Conservation (phyloP, 2,797 vertebrate genomes). For the Pempheris klunzingeri region DNA sequence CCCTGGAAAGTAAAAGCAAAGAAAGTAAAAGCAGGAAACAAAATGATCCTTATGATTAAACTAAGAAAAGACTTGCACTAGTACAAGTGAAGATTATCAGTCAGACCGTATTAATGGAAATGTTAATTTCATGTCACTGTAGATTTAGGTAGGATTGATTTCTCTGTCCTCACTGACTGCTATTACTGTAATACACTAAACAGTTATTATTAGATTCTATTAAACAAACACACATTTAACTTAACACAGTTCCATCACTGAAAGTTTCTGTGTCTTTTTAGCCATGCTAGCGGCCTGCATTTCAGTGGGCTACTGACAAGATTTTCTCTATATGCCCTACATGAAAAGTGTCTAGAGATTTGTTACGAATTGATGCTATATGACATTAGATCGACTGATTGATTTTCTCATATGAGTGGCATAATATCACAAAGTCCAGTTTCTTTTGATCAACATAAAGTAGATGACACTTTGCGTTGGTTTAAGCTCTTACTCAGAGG, state of each 20-base stretch:
- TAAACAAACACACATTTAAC: neutral
- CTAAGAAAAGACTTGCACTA: too few relatives aligned
- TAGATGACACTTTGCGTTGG: neutral
- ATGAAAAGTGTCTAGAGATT: too few relatives aligned
- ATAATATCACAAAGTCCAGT: neutral
- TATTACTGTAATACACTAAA: neutral
- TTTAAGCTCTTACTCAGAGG: neutral
- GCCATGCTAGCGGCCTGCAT: neutral
- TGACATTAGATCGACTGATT: too few relatives aligned
- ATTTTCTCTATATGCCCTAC: too few relatives aligned
- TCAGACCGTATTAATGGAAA: neutral
- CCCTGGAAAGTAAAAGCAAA: neutral
- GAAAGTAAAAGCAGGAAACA: neutral
- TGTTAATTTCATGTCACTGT: neutral
- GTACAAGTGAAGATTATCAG: neutral
- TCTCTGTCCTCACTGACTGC: neutral
- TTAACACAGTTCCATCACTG: neutral
- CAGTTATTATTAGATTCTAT: neutral
- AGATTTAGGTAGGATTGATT: neutral
- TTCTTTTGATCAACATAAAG: neutral
- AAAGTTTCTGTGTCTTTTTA: neutral
- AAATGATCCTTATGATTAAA: neutral
- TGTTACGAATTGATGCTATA: too few relatives aligned
- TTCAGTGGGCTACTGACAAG: neutral
- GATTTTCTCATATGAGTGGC: neutral